Conservation (phyloP, 2,113 vertebrate genomes). For the Mystacornis crossleyi region DNA sequence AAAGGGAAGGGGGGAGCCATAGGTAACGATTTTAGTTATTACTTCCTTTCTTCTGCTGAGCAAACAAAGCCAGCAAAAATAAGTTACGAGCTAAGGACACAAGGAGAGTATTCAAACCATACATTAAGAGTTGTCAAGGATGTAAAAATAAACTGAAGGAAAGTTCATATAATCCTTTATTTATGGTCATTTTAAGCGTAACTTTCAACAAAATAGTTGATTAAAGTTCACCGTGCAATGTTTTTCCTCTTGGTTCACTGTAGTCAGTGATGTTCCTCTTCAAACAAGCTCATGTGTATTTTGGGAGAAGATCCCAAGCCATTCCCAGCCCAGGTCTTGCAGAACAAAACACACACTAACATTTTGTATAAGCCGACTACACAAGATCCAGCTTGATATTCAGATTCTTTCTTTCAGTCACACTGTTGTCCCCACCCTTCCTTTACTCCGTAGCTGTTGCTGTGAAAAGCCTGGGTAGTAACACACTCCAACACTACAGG, state of each 20-base stretch:
- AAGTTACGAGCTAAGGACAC: neutral
- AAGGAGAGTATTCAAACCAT: neutral
- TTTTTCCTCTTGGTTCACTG: constrained; percentile 16
- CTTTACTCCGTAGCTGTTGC: neutral
- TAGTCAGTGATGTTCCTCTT: neutral
- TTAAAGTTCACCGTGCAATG: neutral
- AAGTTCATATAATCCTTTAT: neutral
- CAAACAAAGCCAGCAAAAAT: neutral
- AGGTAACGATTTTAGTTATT: neutral
- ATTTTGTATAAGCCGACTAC: neutral
- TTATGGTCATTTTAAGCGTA: neutral
- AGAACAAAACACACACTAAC: neutral
- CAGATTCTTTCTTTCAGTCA: neutral
- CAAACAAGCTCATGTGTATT: constrained; percentile 42
- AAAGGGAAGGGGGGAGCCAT: neutral
- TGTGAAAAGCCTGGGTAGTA: neutral
- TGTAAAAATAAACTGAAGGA: neutral
- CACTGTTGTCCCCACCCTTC: neutral
- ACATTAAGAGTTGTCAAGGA: neutral
- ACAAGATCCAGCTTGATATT: constrained; percentile 4
- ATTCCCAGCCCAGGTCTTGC: neutral
- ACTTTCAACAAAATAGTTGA: neutral
- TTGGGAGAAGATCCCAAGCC: constrained; percentile 30
- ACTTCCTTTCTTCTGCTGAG: neutral
- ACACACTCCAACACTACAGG: too few species aligned